Base-by-base conservation (phyloP, 2,113 vertebrate genomes). In the Pterocles burchelli region DNA sequence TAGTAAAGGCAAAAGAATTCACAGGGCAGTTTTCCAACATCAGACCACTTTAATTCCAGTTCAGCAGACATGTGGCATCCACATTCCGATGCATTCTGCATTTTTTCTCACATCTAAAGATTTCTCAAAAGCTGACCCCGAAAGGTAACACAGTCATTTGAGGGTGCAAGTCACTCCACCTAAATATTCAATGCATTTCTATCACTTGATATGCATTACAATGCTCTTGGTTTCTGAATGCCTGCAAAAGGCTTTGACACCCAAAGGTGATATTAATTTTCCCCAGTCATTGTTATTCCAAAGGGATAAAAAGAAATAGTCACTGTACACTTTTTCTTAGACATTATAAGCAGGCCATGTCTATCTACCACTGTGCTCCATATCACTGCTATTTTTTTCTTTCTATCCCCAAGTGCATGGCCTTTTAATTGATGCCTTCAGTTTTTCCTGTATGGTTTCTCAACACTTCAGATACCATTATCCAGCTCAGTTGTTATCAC, bases 401-500 rank as follows among this genome's bases (percentile, higher is more conserved):
- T 73, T 62, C 41, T 70, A 10, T 70, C 59, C 38, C 55, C 13
- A 71, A 77, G 31, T 38, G 5, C 2, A 0, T 28, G 51, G 26
- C n/a, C 41, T 79, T 91, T 85, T 93, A 93, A 95, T 83, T 77
- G 72, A 34, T 84, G 34, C 48, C 58, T 73, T 61, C 19, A 0
- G 4, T 17, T 75, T 82, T 85, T 41, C 55, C 58, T 52, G 26
- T 26, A 15, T 54, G 74, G 13, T 49, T 90, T 83, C 72, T 88
- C 82, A 80, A 11, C 59, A 38, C 36, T 86, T 93, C 75, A 80
- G 75, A 66, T 85, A 72, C 36, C 62, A 81, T 72, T 87, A 79
- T 86, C 80, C 72, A 71, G 24, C 41, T 78, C 70, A 4, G n/a
- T 61, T 94, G 49, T 68, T 93, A 66, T 62, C 90, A 54, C 36